phyloP scores from a whole-genome alignment of 2,888 invertebrate species.

The Dryobota labecula region DNA sequence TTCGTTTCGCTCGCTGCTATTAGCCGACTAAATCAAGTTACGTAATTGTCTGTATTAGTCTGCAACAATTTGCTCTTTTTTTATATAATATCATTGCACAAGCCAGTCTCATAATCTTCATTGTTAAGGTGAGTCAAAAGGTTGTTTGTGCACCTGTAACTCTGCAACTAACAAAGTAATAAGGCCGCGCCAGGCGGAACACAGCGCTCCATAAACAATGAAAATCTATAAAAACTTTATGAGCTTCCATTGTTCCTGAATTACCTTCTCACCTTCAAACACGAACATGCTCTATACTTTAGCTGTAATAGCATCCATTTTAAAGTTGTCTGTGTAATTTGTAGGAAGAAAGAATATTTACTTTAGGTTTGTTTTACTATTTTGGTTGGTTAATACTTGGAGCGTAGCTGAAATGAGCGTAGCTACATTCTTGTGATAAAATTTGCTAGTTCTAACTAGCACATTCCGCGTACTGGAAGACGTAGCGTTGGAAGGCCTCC shows the following conservation, averaged over 20 bases:
- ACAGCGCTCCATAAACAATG: slow-evolving; percentile 65
- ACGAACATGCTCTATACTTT: slow-evolving; percentile 34
- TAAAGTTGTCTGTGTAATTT: slow-evolving; percentile 31
- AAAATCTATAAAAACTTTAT: slow-evolving; percentile 72
- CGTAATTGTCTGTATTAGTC: too few relatives aligned
- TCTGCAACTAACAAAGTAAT: slow-evolving; percentile 59
- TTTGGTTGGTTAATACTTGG: slow-evolving; percentile 8
- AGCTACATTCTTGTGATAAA: background rate
- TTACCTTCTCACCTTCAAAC: slow-evolving; percentile 55
- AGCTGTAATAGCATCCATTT: slow-evolving; percentile 35
- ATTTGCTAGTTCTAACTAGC: background rate
- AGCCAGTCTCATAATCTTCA: slow-evolving; percentile 7
- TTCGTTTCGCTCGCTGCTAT: too few relatives aligned
- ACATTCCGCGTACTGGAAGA: too few relatives aligned
- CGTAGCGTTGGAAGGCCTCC: too few relatives aligned
- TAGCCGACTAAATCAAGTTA: too few relatives aligned
- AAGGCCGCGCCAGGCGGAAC: slow-evolving; percentile 56
- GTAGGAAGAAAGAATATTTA: slow-evolving; percentile 14
- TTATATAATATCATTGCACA: too few relatives aligned
- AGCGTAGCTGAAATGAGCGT: background rate
- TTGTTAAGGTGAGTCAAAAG: slow-evolving; percentile 19
- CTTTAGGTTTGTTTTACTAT: slow-evolving; percentile 16
- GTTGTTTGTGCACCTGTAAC: slow-evolving; percentile 45
- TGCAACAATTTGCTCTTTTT: too few relatives aligned
- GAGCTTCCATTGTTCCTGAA: slow-evolving; percentile 65